phyloP scores from a whole-genome alignment of 2,113 vertebrate genomes.

The Menura novaehollandiae region DNA sequence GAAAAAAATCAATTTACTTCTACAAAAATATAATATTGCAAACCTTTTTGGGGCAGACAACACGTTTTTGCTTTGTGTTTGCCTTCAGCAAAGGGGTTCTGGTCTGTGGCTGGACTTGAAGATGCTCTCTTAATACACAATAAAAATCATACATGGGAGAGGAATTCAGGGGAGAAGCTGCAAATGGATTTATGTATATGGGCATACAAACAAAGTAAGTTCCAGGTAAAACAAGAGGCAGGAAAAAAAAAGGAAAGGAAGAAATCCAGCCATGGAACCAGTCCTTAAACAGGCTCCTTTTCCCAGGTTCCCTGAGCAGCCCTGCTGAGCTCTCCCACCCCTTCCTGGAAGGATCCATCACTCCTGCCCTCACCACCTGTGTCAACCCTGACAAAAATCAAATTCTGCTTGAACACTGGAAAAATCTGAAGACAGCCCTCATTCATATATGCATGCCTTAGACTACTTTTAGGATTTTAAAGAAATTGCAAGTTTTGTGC shows the following conservation, averaged over 20 bases:
- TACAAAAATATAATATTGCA: not conserved
- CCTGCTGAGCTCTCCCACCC: not conserved
- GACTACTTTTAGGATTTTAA: not conserved
- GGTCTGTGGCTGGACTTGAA: not conserved
- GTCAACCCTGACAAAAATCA: not conserved
- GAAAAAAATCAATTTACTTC: not conserved
- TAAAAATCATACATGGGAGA: not conserved
- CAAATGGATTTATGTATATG: not conserved
- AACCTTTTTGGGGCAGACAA: not conserved
- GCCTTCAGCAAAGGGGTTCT: not conserved
- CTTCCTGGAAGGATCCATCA: not conserved
- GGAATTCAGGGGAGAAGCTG: not conserved
- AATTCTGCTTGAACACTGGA: not conserved
- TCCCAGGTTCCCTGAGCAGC: rapidly evolving
- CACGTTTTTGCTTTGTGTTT: not conserved
- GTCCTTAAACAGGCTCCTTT: not conserved
- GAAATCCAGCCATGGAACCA: not conserved
- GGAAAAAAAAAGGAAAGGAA: not conserved
- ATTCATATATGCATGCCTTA: rapidly evolving
- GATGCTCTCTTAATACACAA: not conserved
- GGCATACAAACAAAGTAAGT: not conserved
- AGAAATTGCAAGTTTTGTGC: not conserved
- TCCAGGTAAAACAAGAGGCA: not conserved
- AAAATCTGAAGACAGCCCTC: not conserved
- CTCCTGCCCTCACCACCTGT: not conserved